Percentiles rank a stretch among this genome's conserved stretches.
These are phyloP conservation scores for Nettapus auritus DNA, from an alignment of 2,113 vertebrate genomes.

Conservation along the genomic window DNA sequence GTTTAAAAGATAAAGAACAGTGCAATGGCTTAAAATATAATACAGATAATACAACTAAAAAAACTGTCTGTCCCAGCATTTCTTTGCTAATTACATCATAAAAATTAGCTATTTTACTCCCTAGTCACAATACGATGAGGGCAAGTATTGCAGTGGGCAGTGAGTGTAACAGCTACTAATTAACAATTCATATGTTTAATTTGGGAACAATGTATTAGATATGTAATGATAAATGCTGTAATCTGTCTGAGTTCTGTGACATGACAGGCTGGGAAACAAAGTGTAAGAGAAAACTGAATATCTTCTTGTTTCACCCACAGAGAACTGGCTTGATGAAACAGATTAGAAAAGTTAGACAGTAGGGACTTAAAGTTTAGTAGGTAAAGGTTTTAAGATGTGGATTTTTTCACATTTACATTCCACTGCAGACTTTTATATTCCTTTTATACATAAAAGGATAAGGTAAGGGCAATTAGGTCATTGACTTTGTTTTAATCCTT, in stretches of 20 bases:
- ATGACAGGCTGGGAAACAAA: not conserved
- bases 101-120: not conserved
- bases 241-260: not conserved
- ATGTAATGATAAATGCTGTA: not conserved
- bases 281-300: not conserved
- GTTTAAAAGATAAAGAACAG: not conserved
- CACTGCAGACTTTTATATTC: not conserved
- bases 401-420: conserved; percentile 8
- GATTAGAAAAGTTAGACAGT: not conserved
- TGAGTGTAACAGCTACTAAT: not conserved
- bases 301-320: not conserved
- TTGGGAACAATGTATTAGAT: not conserved
- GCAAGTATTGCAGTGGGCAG: not conserved
- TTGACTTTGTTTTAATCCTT: conserved; percentile 36
- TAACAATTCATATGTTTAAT: not conserved
- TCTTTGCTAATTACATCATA: not conserved
- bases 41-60: not conserved
- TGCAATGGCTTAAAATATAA: not conserved
- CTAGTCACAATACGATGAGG: not conserved
- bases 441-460: conserved; percentile 10
- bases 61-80: not conserved
- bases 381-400: not conserved
- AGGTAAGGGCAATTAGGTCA: conserved; percentile 33
- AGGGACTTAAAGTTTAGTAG: not conserved
- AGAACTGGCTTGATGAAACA: not conserved